phyloP scores from a whole-genome alignment of 2,888 invertebrate genomes.

The Pycnomerus fuliginosus region DNA sequence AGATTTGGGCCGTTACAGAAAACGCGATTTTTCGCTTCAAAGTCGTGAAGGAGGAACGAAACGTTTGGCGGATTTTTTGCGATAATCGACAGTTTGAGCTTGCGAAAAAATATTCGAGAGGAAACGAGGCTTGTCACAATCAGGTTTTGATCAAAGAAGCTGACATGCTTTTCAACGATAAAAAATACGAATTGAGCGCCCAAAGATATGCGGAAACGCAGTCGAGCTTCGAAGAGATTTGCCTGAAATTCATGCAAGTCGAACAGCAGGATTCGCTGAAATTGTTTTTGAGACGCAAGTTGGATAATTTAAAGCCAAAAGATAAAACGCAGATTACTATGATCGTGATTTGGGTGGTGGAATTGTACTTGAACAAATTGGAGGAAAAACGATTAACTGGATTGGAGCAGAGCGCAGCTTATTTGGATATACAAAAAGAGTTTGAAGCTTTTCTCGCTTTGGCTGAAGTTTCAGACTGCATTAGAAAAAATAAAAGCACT shows the following conservation, averaged over 20 bases:
- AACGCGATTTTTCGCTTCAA: slow-evolving; percentile 83
- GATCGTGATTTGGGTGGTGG: slow-evolving; percentile 93
- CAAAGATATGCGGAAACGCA: slow-evolving; percentile 86
- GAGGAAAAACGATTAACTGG: slow-evolving; percentile 65
- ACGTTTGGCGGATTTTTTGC: slow-evolving; percentile 87
- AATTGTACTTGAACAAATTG: slow-evolving; percentile 86
- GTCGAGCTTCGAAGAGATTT: slow-evolving; percentile 91
- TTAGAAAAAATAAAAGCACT: slow-evolving; percentile 76
- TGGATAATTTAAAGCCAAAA: slow-evolving; percentile 68
- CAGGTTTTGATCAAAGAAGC: slow-evolving; percentile 87
- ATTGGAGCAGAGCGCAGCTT: slow-evolving; percentile 49
- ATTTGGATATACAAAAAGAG: slow-evolving; percentile 67
- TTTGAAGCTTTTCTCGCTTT: slow-evolving; percentile 75
- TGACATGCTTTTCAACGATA: slow-evolving; percentile 76
- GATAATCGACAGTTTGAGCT: slow-evolving; percentile 82
- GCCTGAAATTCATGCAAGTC: slow-evolving; percentile 81
- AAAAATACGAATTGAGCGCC: slow-evolving; percentile 81
- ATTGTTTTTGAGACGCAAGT: slow-evolving; percentile 80
- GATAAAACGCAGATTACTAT: slow-evolving; percentile 90
- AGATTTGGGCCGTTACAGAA: slow-evolving; percentile 86
- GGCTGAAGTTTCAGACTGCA: slow-evolving; percentile 73
- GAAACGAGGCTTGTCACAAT: slow-evolving; percentile 79
- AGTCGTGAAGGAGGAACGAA: slow-evolving; percentile 79
- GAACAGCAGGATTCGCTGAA: slow-evolving; percentile 84
- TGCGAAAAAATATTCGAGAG: slow-evolving; percentile 81